phyloP scores from a whole-genome alignment of 2,888 invertebrate genomes.

The Leptinotarsa peninsularis region DNA sequence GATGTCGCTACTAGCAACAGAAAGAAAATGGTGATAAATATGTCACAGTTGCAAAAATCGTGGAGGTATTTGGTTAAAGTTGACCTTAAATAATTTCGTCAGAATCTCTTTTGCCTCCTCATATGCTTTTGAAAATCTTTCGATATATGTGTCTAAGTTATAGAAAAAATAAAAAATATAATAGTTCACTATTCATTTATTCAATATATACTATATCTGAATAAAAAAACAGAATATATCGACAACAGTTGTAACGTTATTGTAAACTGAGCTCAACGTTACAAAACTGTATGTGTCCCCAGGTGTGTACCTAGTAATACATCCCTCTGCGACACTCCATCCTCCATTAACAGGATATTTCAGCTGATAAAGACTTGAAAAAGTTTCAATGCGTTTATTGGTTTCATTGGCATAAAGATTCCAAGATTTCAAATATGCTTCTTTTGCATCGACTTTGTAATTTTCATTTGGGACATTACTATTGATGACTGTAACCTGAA shows the following conservation, averaged over 20 bases:
- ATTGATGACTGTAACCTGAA: background rate
- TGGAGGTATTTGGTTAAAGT: no score
- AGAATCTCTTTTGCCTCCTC: no score
- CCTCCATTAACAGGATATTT: constrained; percentile 7
- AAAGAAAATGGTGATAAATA: no score
- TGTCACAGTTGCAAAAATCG: no score
- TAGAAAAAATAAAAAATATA: background rate
- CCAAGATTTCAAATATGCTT: background rate
- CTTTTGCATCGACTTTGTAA: constrained; percentile 8
- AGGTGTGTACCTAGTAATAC: constrained; percentile 6
- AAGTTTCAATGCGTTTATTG: constrained; percentile 13
- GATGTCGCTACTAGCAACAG: no score
- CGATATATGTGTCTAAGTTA: no score
- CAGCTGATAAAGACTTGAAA: constrained; percentile 9
- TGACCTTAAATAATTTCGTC: no score
- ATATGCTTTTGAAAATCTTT: no score
- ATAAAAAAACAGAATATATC: constrained; percentile 6
- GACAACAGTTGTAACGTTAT: background rate
- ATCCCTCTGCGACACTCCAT: constrained; percentile 27
- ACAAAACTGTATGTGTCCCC: background rate
- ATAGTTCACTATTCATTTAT: background rate
- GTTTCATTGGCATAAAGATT: background rate
- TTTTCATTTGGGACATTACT: constrained; percentile 17
- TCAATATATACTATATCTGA: background rate
- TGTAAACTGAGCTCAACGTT: constrained; percentile 3